Base-by-base conservation (phyloP, 2,113 vertebrate genomes). In the Myiozetetes cayanensis region DNA sequence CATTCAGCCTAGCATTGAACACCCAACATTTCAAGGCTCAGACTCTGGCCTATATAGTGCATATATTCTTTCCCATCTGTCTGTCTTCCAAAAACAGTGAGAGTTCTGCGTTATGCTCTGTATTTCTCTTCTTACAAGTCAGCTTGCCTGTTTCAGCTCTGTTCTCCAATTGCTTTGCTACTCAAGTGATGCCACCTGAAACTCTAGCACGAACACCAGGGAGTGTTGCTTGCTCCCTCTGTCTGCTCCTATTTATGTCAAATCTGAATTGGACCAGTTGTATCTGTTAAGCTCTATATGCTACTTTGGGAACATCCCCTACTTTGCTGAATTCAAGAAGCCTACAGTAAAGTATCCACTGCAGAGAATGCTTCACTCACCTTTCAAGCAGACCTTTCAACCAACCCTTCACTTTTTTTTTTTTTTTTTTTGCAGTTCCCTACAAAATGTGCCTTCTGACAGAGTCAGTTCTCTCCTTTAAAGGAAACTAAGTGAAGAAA, bases 171-270 rank as follows among this genome's bases (percentile, higher is more conserved):
- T 0, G 0, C 39, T 90, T 78, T 52, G 24, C 33, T 68, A 53
- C 4, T 0, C 28, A 76, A 73, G n/a, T 55, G n/a, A 58, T 43
- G 39, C 22, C 71, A 55, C 44, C 22, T 87, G 21, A 85, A 84
- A 49, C 74, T 89, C 71, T 43, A 72, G 46, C 78, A 66, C 0
- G 2, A 96, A 71, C 55, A 76, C n/a, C 49, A 21, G 23, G 22
- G 61, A 58, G 46, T 79, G 59, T 77, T 91, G 22, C 75, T 86
- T 91, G 39, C 19, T 30, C 85, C 49, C 80, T 76, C 83, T 80
- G 56, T 73, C 85, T 92, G 65, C 35, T 83, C 47, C 82, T 52
- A 88, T 77, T 93, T 96, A 85, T 71, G 79, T 80, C 78, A 74
- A 19, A 7, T 27, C 28, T 58, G 58, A 91, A 87, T 35, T 33